Conservation (phyloP, 2,113 vertebrate species). For the Sylvietta virens region DNA sequence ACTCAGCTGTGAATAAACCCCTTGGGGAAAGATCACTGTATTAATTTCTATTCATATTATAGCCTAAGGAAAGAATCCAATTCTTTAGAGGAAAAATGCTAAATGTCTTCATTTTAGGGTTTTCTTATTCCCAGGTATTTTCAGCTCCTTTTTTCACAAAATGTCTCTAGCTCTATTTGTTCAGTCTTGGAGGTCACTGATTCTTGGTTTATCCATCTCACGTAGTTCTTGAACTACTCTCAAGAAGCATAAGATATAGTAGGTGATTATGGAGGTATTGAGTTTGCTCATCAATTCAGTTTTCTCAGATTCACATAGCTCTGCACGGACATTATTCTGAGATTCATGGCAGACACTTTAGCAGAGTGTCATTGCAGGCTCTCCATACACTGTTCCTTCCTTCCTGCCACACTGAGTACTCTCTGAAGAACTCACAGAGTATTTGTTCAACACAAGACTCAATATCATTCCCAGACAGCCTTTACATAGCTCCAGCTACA, state of each 20-base stretch:
- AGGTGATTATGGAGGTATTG: neutral
- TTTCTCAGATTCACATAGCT: neutral
- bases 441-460: slow-evolving; percentile 6
- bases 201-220: neutral
- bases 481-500: slow-evolving; percentile 4
- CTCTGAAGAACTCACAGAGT: slow-evolving; percentile 46
- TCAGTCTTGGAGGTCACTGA: neutral
- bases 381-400: neutral
- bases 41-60: neutral
- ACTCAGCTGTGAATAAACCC: neutral
- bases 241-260: neutral
- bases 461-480: slow-evolving; percentile 32
- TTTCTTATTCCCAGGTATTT: neutral
- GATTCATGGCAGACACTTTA: slow-evolving; percentile 11
- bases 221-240: neutral
- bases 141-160: neutral
- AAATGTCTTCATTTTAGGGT: neutral
- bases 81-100: neutral
- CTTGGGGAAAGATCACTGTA: neutral
- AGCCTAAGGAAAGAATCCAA: neutral
- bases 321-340: neutral
- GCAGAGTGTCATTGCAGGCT: neutral
- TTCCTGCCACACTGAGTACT: slow-evolving; percentile 36
- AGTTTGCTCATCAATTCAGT: neutral
- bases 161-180: neutral